phyloP scores from a whole-genome alignment of 2,797 vertebrate species.

The Pteronotus mesoamericanus region DNA sequence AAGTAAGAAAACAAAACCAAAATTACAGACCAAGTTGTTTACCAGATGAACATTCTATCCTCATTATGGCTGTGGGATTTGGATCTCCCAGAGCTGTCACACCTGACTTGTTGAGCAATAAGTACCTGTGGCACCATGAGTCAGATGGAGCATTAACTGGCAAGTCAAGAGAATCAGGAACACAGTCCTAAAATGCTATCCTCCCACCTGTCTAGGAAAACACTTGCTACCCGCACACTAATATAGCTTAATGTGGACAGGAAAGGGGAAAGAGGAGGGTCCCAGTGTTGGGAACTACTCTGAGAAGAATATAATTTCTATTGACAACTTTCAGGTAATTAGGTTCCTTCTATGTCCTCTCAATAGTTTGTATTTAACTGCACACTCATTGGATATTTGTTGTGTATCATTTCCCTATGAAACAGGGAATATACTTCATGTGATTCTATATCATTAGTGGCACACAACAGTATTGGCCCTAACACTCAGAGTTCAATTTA shows the following conservation, averaged over 20 bases:
- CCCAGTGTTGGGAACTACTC: background rate
- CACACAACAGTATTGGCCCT: background rate
- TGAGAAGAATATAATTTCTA: background rate
- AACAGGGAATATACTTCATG: background rate
- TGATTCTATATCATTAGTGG: background rate
- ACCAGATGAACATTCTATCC: constrained; percentile 31
- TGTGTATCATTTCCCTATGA: background rate
- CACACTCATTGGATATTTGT: background rate
- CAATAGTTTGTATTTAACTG: background rate
- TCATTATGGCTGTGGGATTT: constrained; percentile 22
- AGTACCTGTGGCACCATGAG: background rate
- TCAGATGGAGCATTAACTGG: constrained; percentile 42
- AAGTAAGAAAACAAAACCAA: constrained; percentile 42
- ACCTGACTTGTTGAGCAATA: constrained; percentile 65
- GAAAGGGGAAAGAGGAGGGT: background rate
- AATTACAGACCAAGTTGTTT: constrained; percentile 55
- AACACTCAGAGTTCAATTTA: background rate
- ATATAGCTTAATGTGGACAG: background rate
- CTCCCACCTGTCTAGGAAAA: background rate
- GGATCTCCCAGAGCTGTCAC: background rate
- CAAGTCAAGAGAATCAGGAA: background rate
- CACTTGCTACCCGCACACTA: background rate
- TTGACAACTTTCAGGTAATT: background rate
- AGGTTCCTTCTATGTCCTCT: background rate
- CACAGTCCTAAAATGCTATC: background rate